Evolutionary conservation across 2,888 invertebrate species (phyloP).

Genomic region (Mycalesis mineus): DNA sequence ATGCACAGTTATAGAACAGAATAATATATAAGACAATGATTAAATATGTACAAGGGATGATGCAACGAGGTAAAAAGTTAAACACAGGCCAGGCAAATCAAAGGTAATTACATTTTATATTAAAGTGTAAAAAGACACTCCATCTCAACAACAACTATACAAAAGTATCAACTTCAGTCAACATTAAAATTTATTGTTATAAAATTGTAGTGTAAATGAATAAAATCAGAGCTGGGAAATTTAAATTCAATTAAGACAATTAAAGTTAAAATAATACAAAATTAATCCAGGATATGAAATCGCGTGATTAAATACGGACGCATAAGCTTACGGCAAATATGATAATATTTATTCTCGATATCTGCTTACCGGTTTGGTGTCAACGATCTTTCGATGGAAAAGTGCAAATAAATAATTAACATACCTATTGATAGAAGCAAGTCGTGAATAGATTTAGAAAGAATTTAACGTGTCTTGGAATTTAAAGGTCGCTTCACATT

Average conservation of each 20-base stretch:
- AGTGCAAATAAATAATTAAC: conserved; percentile 22
- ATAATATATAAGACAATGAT: too few species aligned
- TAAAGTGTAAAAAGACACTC: too few species aligned
- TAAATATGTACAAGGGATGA: too few species aligned
- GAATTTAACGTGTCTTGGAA: conserved; percentile 1
- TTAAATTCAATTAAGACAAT: conserved; percentile 7
- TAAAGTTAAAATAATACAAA: conserved; percentile 4
- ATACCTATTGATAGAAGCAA: not conserved
- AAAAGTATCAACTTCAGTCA: too few species aligned
- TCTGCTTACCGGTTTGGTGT: conserved; percentile 20
- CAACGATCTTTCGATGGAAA: conserved; percentile 22
- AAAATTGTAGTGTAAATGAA: not conserved
- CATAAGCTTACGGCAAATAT: conserved; percentile 18
- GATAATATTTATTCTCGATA: conserved; percentile 24
- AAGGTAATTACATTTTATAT: too few species aligned
- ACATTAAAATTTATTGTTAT: not conserved
- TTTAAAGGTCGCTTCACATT: not conserved
- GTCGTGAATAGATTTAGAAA: not conserved
- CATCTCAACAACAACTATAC: too few species aligned
- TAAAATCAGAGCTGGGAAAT: conserved; percentile 6
- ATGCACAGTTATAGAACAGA: too few species aligned
- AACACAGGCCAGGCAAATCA: too few species aligned
- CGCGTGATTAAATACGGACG: conserved; percentile 13
- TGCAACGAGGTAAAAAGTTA: too few species aligned
- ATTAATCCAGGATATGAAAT: conserved; percentile 13